Percentiles rank a stretch among this genome's conserved stretches.
phyloP scores from a whole-genome alignment of 2,888 invertebrate species.

The Xanthia togata region DNA sequence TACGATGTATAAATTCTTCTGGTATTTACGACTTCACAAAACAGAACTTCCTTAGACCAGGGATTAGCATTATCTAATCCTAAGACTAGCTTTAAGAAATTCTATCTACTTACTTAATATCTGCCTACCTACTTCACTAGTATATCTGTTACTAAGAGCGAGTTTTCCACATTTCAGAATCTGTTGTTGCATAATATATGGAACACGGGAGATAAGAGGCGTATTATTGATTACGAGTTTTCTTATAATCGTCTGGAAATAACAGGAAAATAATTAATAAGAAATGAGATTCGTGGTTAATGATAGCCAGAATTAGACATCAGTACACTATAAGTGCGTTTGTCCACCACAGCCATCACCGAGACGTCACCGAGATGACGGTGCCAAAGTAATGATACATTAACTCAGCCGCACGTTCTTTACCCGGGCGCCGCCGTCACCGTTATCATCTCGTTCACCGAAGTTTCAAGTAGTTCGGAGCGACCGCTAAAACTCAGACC shows the following conservation, averaged over 20 bases:
- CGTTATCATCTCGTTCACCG: no score
- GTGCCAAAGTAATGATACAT: no score
- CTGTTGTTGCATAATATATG: not conserved
- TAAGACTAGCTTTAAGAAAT: conserved; percentile 21
- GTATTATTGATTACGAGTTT: not conserved
- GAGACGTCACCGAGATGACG: no score
- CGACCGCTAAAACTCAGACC: no score
- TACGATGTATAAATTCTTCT: not conserved
- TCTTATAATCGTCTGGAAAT: not conserved
- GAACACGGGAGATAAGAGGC: not conserved
- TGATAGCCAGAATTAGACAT: not conserved
- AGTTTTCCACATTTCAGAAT: conserved; percentile 20
- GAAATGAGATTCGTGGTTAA: not conserved
- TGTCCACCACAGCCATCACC: no score
- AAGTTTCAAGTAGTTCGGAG: no score
- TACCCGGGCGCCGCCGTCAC: no score
- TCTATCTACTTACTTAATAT: conserved; percentile 23
- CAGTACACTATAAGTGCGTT: not conserved
- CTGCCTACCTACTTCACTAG: not conserved
- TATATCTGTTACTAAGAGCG: conserved; percentile 8
- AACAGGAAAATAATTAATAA: not conserved
- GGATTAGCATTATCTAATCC: conserved; percentile 36
- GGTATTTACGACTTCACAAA: conserved; percentile 27
- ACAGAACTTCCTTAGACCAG: conserved; percentile 29
- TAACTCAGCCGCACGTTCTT: no score